Percentiles rank a stretch among this genome's conserved stretches.
Evolutionary conservation across 2,888 invertebrate species (phyloP).

Genomic region (Lithophane ornitopus): DNA sequence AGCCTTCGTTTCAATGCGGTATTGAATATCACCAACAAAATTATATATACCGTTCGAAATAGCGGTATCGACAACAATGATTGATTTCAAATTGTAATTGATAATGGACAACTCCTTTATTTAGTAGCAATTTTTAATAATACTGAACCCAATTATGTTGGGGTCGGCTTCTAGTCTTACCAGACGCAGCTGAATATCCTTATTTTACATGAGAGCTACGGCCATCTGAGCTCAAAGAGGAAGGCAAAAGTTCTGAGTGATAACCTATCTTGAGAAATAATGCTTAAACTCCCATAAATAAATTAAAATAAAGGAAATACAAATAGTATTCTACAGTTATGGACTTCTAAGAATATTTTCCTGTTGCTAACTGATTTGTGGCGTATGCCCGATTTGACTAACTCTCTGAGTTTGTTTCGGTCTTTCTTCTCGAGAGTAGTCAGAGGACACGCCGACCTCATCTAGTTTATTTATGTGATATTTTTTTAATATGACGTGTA

Average conservation of each 20-base stretch:
- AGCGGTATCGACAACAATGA: conserved; percentile 22
- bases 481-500: too few species aligned
- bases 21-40: conserved; percentile 10
- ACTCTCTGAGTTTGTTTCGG: too few species aligned
- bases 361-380: neutral
- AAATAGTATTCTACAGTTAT: neutral
- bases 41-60: neutral
- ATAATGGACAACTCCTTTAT: neutral
- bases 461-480: too few species aligned
- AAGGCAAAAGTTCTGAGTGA: neutral
- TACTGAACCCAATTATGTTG: neutral
- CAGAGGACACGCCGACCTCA: too few species aligned
- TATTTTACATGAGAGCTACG: neutral
- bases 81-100: conserved; percentile 11
- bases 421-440: too few species aligned
- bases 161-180: neutral
- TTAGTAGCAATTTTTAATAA: conserved; percentile 24
- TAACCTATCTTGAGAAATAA: neutral
- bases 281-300: neutral
- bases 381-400: neutral
- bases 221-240: too few species aligned
- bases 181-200: neutral
- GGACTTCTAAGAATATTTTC: neutral
- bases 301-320: neutral
- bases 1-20: neutral